phyloP scores from a whole-genome alignment of 2,797 vertebrate genomes.

The Alosa sapidissima region DNA sequence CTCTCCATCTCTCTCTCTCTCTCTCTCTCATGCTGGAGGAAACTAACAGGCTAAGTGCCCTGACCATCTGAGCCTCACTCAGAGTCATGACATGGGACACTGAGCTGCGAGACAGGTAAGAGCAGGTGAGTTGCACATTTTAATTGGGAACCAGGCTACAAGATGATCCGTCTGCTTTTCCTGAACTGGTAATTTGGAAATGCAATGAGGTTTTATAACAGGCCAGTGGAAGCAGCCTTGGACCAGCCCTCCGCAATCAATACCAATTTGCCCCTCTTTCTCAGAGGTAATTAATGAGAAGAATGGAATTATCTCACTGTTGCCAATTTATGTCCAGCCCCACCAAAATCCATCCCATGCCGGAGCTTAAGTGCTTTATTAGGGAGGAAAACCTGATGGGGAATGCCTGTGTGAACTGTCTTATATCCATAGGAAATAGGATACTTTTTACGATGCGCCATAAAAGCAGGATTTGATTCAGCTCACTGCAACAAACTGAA shows the following conservation, averaged over 20 bases:
- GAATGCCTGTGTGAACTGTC: background rate
- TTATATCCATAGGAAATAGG: slow-evolving; percentile 20
- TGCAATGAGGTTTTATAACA: slow-evolving; percentile 69
- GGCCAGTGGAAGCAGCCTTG: slow-evolving; percentile 63
- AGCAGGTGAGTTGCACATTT: slow-evolving; percentile 7
- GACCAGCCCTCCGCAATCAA: slow-evolving; percentile 70
- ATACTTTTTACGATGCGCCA: slow-evolving; percentile 31
- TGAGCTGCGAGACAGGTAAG: slow-evolving; percentile 17
- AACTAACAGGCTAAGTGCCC: background rate
- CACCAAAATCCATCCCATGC: slow-evolving; percentile 44
- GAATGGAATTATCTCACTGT: slow-evolving; percentile 67
- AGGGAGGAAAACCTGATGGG: slow-evolving; percentile 42
- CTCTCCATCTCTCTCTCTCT: background rate
- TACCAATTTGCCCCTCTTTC: slow-evolving; percentile 68
- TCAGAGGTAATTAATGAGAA: slow-evolving; percentile 76
- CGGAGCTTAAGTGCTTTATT: slow-evolving; percentile 71
- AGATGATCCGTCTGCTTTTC: slow-evolving; percentile 70
- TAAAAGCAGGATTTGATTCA: slow-evolving; percentile 38
- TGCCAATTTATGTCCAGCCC: slow-evolving; percentile 72
- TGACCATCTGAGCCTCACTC: background rate
- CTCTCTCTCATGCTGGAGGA: background rate
- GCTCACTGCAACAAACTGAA: slow-evolving; percentile 18
- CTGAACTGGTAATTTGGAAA: slow-evolving; percentile 73
- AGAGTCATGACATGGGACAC: background rate
- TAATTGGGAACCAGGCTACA: slow-evolving; percentile 69